Base-by-base conservation (phyloP, 1,140 invertebrate genomes). In the Euschistus heros region DNA sequence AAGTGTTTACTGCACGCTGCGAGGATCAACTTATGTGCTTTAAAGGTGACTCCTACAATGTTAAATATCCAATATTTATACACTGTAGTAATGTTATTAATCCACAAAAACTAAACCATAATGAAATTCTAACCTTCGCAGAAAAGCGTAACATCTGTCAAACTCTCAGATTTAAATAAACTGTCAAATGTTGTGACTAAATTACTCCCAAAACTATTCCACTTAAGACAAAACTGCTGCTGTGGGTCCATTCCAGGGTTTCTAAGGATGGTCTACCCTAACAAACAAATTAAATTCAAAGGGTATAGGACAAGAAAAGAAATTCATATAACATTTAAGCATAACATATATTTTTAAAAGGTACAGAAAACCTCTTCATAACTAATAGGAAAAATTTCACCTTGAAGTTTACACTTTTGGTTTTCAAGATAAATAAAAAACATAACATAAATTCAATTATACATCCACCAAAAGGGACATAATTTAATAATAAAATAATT, bases 1-100 rank as follows among this genome's bases (percentile, higher is more conserved):
- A 95, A 91, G 76, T 94, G 92, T 76, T 92, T 91, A 78, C 91
- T 94, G 78, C 91, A 94, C 75, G 92, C 91, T 70, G 92, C 91
- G 74, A 94, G 79, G 67, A 95, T 93, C 69, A 94, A 80, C 76
- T 87, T 88, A 79, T 95, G 92, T 68, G 91, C 91, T 77, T 90
- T 89, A 75, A 94, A 91, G 71, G 88, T 90, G 72, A 89, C 86
- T 74, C 91, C 91, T 92, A 78, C 84, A 83, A 71, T 70, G 72
- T 68, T 67, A 50, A 50, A 50, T 50, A 50, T 50, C 33, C 33
- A 50, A 50, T 44, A 47, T n/a, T 18, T 18, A 50, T 20, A 50
- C n/a, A 50, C 20, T 20, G n/a, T n/a, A 50, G 47, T 20, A 50
- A 50, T 20, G n/a, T 6, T 10, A 37, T 37, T 6, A 37, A 37